phyloP scores from a whole-genome alignment of 1,140 invertebrate genomes.

The Trichonephila inaurata region DNA sequence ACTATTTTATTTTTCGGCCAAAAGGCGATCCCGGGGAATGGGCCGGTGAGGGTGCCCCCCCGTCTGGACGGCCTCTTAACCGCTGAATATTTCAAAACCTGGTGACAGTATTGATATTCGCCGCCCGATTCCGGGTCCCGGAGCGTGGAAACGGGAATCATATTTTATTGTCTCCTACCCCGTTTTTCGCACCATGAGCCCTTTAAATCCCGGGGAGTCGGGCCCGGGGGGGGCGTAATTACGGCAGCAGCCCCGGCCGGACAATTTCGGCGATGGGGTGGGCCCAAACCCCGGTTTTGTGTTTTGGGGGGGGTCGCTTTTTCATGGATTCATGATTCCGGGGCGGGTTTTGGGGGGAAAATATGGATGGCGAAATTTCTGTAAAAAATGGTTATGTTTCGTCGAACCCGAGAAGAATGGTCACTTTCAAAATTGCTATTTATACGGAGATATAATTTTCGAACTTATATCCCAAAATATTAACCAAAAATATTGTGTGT shows the following conservation, averaged over 20 bases:
- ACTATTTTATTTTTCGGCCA: slow-evolving; percentile 54
- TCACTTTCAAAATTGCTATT: too few species aligned
- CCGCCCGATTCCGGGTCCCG: neutral
- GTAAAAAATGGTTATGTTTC: too few species aligned
- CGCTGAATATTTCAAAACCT: slow-evolving; percentile 52
- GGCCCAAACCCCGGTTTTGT: slow-evolving; percentile 4
- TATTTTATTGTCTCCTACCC: slow-evolving; percentile 35
- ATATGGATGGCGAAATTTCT: too few species aligned
- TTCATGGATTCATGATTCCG: neutral
- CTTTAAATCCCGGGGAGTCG: neutral
- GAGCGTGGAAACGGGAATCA: slow-evolving; percentile 53
- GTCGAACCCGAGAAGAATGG: too few species aligned
- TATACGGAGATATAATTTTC: too few species aligned
- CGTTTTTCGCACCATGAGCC: slow-evolving; percentile 43
- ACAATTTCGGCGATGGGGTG: slow-evolving; percentile 33
- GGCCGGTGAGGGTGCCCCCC: slow-evolving; percentile 30
- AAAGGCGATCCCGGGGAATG: slow-evolving; percentile 47
- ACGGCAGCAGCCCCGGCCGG: slow-evolving; percentile 1
- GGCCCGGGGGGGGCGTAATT: slow-evolving; percentile 11
- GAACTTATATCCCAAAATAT: too few species aligned
- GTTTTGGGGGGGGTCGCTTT: neutral
- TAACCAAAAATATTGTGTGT: too few species aligned
- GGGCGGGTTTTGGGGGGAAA: neutral
- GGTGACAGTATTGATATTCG: slow-evolving; percentile 52
- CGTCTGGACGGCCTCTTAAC: neutral